Conservation (phyloP, 2,113 vertebrate species). For the Hydropotes inermis region DNA sequence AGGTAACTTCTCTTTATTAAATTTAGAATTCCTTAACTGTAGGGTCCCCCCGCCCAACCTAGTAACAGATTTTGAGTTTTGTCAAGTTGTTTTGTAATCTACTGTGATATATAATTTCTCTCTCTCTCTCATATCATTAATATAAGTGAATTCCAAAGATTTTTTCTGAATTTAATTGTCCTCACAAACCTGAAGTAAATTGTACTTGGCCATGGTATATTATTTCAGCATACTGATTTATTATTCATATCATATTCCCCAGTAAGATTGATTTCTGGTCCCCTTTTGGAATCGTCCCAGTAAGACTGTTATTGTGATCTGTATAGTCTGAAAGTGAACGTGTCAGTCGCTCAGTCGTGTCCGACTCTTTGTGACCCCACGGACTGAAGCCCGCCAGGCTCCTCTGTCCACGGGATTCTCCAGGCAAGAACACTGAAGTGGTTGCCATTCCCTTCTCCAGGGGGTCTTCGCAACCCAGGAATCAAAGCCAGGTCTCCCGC, state of each 20-base stretch:
- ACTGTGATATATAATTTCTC: background rate
- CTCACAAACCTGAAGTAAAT: background rate
- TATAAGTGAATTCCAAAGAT: background rate
- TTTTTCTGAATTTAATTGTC: background rate
- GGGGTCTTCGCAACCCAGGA: background rate
- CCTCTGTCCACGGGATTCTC: background rate
- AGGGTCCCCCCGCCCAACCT: too few species aligned
- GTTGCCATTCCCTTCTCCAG: background rate
- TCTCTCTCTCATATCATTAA: background rate
- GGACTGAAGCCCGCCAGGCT: background rate
- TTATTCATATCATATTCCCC: background rate
- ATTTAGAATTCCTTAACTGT: background rate
- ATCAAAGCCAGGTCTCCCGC: background rate
- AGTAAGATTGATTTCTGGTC: too few species aligned
- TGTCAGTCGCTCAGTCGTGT: rapidly evolving
- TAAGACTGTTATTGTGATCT: background rate
- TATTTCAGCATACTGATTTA: background rate
- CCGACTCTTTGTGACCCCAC: background rate
- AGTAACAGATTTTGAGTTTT: background rate
- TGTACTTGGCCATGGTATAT: background rate
- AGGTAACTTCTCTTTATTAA: background rate
- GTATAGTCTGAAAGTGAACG: background rate
- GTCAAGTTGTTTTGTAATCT: background rate
- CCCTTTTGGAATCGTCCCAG: background rate
- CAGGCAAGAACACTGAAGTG: background rate